Evolutionary conservation across 1,140 invertebrate genomes (phyloP).

Genomic region (Sarcophaga bullata): DNA sequence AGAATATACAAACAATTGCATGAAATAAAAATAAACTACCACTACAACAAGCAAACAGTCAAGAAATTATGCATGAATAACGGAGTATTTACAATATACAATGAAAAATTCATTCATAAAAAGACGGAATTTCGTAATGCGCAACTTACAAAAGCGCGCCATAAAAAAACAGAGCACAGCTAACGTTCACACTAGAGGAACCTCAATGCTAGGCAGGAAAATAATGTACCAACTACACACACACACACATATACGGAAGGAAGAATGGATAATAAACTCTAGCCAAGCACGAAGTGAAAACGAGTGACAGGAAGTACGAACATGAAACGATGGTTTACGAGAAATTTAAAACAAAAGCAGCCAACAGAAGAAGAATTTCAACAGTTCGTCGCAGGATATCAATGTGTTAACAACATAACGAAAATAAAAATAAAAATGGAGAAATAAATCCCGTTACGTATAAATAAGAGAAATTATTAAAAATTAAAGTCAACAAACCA

Average conservation of each 20-base stretch:
- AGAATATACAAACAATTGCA: too few species aligned
- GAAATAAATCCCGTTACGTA: neutral
- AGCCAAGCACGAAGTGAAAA: neutral
- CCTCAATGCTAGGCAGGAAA: too few species aligned
- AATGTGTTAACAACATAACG: neutral
- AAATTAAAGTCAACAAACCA: neutral
- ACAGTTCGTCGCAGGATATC: constrained; percentile 3
- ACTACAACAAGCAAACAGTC: too few species aligned
- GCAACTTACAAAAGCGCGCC: neutral
- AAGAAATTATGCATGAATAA: too few species aligned
- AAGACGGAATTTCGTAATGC: neutral
- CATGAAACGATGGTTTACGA: neutral
- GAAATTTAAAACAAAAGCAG: neutral
- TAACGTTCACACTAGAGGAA: too few species aligned
- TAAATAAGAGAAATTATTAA: neutral
- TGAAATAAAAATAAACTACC: too few species aligned
- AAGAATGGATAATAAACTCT: neutral
- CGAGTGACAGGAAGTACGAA: neutral
- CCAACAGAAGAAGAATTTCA: neutral
- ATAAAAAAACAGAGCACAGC: too few species aligned
- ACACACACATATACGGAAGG: neutral
- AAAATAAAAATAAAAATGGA: neutral
- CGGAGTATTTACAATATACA: neutral
- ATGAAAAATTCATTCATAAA: constrained; percentile 22
- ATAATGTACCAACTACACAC: neutral